Conservation (phyloP, 2,113 vertebrate species). For the Seriola aureovittata region DNA sequence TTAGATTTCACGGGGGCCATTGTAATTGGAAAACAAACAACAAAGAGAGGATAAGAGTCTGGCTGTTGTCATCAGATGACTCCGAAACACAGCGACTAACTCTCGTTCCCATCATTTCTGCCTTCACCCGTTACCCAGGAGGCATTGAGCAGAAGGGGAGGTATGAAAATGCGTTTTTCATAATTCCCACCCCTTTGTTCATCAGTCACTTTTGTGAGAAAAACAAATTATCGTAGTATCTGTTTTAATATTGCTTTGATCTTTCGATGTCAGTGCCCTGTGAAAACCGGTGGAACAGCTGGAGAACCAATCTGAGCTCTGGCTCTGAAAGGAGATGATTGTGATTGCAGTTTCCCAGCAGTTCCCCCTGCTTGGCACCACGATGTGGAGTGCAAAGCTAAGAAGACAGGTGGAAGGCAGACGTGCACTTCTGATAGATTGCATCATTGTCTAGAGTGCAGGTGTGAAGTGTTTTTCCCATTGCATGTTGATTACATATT, state of each 20-base stretch:
- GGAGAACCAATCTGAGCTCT: constrained; percentile 29
- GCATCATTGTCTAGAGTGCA: constrained; percentile 17
- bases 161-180: not conserved
- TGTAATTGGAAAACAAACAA: constrained; percentile 42
- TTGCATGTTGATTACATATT: constrained; percentile 32
- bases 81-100: not conserved
- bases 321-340: constrained; percentile 57
- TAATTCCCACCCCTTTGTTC: not conserved
- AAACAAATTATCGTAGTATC: not conserved
- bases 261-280: not conserved
- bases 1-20: constrained; percentile 33
- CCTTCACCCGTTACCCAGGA: not conserved
- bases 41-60: constrained; percentile 1
- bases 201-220: fast-evolving
- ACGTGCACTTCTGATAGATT: constrained; percentile 13
- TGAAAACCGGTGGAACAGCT: constrained; percentile 44
- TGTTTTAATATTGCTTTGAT: not conserved
- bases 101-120: not conserved
- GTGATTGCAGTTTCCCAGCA: constrained; percentile 48
- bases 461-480: constrained; percentile 24
- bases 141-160: not conserved
- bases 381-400: not conserved
- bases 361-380: constrained; percentile 13
- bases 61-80: constrained; percentile 16
- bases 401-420: constrained; percentile 25